Percentiles rank a stretch among this genome's conserved stretches.
Evolutionary conservation across 2,888 invertebrate genomes (phyloP).

Genomic region (Scrobipalpa costella): DNA sequence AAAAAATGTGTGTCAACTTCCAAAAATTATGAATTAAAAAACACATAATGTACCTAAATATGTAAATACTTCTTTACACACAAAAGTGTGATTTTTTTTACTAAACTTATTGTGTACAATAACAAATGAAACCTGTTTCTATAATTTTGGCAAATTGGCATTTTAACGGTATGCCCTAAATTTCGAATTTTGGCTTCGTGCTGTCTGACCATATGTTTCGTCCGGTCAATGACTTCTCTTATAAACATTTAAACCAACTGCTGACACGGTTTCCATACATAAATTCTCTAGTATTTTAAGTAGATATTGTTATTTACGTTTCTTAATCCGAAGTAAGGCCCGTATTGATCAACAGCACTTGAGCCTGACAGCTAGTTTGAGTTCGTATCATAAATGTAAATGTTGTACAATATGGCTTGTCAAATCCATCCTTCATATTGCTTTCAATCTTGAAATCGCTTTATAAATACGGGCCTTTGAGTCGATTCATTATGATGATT

Average conservation of each 20-base stretch:
- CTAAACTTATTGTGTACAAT: too few relatives aligned
- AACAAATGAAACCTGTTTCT: not conserved
- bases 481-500: not conserved
- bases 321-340: not conserved
- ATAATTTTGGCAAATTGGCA: not conserved
- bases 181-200: not conserved
- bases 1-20: too few relatives aligned
- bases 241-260: constrained; percentile 27
- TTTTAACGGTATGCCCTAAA: not conserved
- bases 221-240: constrained; percentile 21
- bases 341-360: too few relatives aligned
- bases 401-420: too few relatives aligned
- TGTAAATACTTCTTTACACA: not conserved
- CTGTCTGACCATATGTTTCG: not conserved
- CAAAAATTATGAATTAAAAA: too few relatives aligned
- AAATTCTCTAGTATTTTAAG: not conserved
- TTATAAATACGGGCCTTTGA: too few relatives aligned
- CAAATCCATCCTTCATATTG: too few relatives aligned
- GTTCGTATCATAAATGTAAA: too few relatives aligned
- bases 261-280: constrained; percentile 25
- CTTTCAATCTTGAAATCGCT: too few relatives aligned
- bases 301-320: not conserved
- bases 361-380: too few relatives aligned
- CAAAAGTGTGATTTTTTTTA: not conserved
- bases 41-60: too few relatives aligned